Conservation (phyloP, 2,113 vertebrate species). For the Sula dactylatra region DNA sequence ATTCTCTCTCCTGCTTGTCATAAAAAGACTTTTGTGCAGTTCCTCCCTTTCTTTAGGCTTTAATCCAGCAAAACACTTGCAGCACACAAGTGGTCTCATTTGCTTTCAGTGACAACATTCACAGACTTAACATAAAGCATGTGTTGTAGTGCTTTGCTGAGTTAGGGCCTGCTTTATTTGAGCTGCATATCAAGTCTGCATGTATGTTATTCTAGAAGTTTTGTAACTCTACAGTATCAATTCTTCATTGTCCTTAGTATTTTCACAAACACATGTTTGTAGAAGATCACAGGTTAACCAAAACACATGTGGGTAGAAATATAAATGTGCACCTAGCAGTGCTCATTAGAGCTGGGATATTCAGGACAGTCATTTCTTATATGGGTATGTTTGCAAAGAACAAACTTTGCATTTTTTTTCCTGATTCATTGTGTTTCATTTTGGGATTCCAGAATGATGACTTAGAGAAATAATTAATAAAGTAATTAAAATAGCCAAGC, state of each 20-base stretch:
- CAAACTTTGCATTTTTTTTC: neutral
- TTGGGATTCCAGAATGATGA: neutral
- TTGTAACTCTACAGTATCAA: neutral
- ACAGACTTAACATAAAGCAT: constrained; percentile 44
- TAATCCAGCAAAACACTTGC: constrained; percentile 37
- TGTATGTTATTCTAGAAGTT: neutral
- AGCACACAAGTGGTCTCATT: constrained; percentile 35
- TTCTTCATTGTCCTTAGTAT: neutral
- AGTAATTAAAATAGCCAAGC: neutral
- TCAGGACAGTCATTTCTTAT: neutral
- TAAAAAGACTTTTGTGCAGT: constrained; percentile 4
- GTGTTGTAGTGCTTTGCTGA: constrained; percentile 24
- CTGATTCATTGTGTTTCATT: neutral
- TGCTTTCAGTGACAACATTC: constrained; percentile 52
- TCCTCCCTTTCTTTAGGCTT: neutral
- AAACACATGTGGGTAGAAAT: neutral
- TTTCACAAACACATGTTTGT: neutral
- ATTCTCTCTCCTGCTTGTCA: constrained; percentile 5
- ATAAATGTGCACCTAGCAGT: neutral
- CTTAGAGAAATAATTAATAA: neutral
- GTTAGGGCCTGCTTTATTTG: constrained; percentile 16
- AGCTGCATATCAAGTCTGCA: neutral
- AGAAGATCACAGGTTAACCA: neutral
- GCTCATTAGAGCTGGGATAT: neutral
- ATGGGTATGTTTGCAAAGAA: neutral